Conservation (phyloP, 1,140 invertebrate species). For the Leptestheria dahalacensis region DNA sequence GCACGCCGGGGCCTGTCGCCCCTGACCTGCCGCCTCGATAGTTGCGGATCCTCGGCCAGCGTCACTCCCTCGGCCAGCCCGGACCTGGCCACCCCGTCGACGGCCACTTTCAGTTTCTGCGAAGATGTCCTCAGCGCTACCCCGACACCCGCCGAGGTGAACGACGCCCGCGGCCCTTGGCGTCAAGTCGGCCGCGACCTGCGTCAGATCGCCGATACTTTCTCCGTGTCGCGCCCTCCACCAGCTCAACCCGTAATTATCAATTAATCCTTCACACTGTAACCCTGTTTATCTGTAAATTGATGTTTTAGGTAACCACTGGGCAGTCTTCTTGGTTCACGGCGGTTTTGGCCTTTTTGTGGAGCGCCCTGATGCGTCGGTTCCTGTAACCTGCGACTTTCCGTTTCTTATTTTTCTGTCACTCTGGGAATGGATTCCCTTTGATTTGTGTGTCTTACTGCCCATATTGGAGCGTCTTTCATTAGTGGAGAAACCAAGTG, state of each 20-base stretch:
- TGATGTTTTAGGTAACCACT: not conserved
- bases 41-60: not conserved
- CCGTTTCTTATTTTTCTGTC: not conserved
- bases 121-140: not conserved
- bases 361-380: not conserved
- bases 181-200: conserved; percentile 13
- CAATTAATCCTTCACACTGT: not conserved
- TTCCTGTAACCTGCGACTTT: not conserved
- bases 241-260: not conserved
- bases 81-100: not conserved
- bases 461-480: not conserved
- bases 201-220: conserved; percentile 11
- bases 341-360: not conserved
- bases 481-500: not conserved
- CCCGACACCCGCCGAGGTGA: too few species aligned
- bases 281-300: not conserved
- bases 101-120: not conserved
- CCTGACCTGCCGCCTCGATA: not conserved
- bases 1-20: not conserved
- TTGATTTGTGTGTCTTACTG: not conserved
- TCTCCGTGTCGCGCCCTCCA: not conserved
- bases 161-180: not conserved
- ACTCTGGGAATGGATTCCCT: not conserved
- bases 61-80: not conserved
- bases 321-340: not conserved